Evolutionary conservation across 37 sponge, comb jelly and placozoan species (phyloP), one percentile per base, ranked within the genome.

Genomic region (Ianthella basta): DNA sequence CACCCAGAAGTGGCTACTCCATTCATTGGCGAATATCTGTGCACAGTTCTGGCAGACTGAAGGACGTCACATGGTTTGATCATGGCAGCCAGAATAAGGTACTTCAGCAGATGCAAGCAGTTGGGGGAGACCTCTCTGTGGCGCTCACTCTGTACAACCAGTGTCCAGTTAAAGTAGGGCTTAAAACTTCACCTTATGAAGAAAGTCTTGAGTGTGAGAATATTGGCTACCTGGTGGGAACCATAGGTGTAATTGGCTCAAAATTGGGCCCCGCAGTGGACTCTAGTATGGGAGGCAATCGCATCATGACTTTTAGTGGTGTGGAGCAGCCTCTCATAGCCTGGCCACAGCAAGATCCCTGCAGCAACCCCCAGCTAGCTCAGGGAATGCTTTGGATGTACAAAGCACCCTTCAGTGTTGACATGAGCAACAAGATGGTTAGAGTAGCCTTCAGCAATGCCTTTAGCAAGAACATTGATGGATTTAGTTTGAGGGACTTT

Each of bases 181-280:
- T 44, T 3, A 44, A 44, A 3, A 44, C 3, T 8, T 44, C 50
- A 44, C 50, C n/a, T n/a, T n/a, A n/a, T n/a, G n/a, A n/a, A n/a
- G n/a, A n/a, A n/a, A n/a, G n/a, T n/a, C n/a, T n/a, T 55, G 56
- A 44, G 8, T n/a, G n/a, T 15, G n/a, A n/a, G 13, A 54, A 54
- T 0, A 23, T 57, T 59, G 83, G 83, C 5, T 82, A 82, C 60
- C 66, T 82, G 32, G 65, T 63, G 25, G 83, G 83, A 6, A 68
- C 83, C 15, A 82, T 82, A 65, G 83, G 83, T 34, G 65, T 61
- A 10, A 29, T 23, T 56, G 65, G 30, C 4, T 18, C 67, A 13
- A 33, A 21, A 3, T 44, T 8, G 3, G 8, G 8, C 50, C 50
- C 50, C 8, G 50, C 50, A 30, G 83, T 15, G 2, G 32, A 30